Evolutionary conservation across 1,140 invertebrate genomes (phyloP), one percentile per base, ranked within the genome.

Genomic region (Ctenoplectra terminalis): DNA sequence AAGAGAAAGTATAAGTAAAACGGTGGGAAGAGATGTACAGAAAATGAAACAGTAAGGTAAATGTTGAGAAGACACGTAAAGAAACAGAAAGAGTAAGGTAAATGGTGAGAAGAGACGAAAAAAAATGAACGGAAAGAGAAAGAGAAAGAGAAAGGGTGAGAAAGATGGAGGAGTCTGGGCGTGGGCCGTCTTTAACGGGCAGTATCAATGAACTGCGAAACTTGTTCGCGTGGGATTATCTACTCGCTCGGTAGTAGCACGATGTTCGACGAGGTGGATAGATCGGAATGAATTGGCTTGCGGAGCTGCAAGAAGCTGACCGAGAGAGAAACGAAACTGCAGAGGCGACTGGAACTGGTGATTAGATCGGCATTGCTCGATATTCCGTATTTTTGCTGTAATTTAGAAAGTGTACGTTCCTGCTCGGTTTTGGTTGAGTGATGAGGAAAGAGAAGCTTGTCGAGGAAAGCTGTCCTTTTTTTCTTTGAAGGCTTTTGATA

Each of bases 121-220:
- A n/a, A n/a, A n/a, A n/a, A n/a, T n/a, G n/a, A n/a, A n/a, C n/a
- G n/a, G 37, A 29, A 1, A 9, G 23, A 54, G n/a, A 1, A n/a
- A n/a, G n/a, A n/a, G 26, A 17, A 29, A 15, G 26, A 13, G 48
- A 34, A 46, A 50, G 11, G 43, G 11, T 17, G 46, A 50, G 67
- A 46, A 46, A 61, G 46, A 60, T 46, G 34, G 54, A 76, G 54
- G 54, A 46, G 76, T 34, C 74, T 63, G 84, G 56, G 82, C 84
- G 87, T 88, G 78, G 82, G 85, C 80, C 56, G 52, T 81, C 83
- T 89, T 83, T 88, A 88, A 88, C 79, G 26, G 66, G 34, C 71
- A 78, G 81, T 90, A 90, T 89, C 89, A 90, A 88, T 87, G 87
- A 90, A 90, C 87, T 88, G 85, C 82, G 74, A 86, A 87, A 87